A percentile compares a stretch with the other conserved stretches of the same genome.
Evolutionary conservation across 1,140 invertebrate genomes (phyloP).

Genomic region (Oncopodura yosiiana): DNA sequence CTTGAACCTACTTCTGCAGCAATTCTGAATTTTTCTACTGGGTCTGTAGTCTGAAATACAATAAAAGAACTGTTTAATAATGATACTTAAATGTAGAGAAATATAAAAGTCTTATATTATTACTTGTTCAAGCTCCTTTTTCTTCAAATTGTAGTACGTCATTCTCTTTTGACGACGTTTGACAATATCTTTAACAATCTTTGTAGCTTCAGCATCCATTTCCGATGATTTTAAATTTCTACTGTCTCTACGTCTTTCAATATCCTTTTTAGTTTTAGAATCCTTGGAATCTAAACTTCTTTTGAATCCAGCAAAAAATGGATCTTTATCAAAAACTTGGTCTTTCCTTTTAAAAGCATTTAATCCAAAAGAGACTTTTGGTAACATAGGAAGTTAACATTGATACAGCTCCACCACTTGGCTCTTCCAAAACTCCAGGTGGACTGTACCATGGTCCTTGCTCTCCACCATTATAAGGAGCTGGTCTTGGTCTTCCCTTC

Average conservation of each 20-base stretch:
- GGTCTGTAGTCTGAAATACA: constrained; percentile 10
- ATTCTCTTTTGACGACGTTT: background rate
- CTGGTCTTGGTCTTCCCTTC: background rate
- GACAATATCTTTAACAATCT: constrained; percentile 1
- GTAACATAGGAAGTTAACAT: background rate
- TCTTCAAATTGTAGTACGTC: constrained; percentile 8
- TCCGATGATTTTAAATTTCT: background rate
- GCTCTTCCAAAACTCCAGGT: background rate
- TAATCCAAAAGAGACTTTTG: constrained; percentile 4
- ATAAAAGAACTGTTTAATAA: background rate
- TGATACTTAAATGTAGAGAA: background rate
- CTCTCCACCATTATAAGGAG: background rate
- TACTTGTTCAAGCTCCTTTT: constrained; percentile 10
- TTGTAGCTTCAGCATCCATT: too few relatives aligned
- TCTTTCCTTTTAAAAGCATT: constrained; percentile 6
- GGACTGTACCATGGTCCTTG: background rate
- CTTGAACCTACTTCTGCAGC: constrained; percentile 21
- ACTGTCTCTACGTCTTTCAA: background rate
- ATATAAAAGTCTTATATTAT: too few relatives aligned
- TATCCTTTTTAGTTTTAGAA: background rate
- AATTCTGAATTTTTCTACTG: constrained; percentile 16
- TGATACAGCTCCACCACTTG: background rate
- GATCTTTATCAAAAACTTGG: constrained; percentile 23
- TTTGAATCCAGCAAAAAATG: constrained; percentile 30
- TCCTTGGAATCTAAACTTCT: too few relatives aligned